A percentile compares a stretch with the other conserved stretches of the same genome.
Evolutionary conservation across 2,797 vertebrate genomes (phyloP).

Genomic region (Poeciliopsis paucimaculata): DNA sequence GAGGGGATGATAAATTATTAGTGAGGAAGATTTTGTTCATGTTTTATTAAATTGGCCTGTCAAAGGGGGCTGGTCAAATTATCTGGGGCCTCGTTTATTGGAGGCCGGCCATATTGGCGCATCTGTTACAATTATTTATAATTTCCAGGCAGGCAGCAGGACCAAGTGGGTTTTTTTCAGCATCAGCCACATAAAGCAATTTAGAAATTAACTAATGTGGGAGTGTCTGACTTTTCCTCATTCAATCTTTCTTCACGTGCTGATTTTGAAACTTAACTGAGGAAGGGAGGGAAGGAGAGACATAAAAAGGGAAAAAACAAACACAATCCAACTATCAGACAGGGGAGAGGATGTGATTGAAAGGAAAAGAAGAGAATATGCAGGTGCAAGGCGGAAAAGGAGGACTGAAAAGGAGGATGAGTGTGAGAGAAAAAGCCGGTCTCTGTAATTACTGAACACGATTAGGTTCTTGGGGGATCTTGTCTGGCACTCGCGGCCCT

Average conservation of each 20-base stretch:
- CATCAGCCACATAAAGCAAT: constrained; percentile 98
- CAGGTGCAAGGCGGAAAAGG: constrained; percentile 55
- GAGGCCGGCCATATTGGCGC: constrained; percentile 99
- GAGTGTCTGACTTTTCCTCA: constrained; percentile 87
- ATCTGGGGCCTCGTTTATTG: constrained; percentile 99
- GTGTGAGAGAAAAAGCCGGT: constrained; percentile 53
- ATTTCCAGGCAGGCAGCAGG: constrained; percentile 93
- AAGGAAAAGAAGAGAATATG: constrained; percentile 41
- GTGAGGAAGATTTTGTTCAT: constrained; percentile 99
- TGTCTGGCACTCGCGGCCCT: constrained; percentile 92
- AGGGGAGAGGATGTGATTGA: constrained; percentile 29
- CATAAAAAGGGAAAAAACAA: constrained; percentile 27
- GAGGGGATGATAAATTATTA: constrained; percentile 99
- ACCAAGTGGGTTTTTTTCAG: constrained; percentile 90
- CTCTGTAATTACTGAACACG: constrained; percentile 99
- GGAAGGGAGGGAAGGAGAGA: constrained; percentile 14
- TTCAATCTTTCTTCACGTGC: constrained; percentile 66
- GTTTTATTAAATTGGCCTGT: constrained; percentile 99
- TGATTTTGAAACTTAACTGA: constrained; percentile 88
- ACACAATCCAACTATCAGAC: constrained; percentile 32
- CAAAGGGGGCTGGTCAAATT: constrained; percentile 99
- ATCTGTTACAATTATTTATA: constrained; percentile 99
- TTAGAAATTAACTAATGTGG: constrained; percentile 99
- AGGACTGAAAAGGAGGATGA: constrained; percentile 15
- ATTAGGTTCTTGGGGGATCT: constrained; percentile 99